Evolutionary conservation across 2,888 invertebrate genomes (phyloP), one percentile per base, ranked within the genome.

Genomic region (Mycogona germanica): DNA sequence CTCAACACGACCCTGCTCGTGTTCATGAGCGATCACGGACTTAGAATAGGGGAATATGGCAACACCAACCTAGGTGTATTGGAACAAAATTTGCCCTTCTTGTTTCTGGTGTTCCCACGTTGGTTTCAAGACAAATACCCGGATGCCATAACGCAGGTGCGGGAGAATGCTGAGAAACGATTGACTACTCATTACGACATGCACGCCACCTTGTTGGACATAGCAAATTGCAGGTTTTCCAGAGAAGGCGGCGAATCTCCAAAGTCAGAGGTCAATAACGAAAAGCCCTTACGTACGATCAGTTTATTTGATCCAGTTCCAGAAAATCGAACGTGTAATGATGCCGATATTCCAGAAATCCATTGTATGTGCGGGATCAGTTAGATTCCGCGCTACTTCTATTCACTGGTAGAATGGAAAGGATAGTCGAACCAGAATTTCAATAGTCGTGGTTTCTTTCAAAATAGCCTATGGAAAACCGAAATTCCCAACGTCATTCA

Each of bases 361-460:
- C 92, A 85, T 84, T 93, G 92, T 68, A 84, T 87, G 23, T 93
- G 93, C 61, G n/a, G n/a, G n/a, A n/a, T n/a, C n/a, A n/a, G n/a
- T n/a, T n/a, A n/a, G n/a, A n/a, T n/a, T n/a, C n/a, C n/a, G n/a
- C n/a, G n/a, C n/a, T n/a, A n/a, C n/a, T n/a, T n/a, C n/a, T n/a
- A n/a, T n/a, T n/a, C n/a, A n/a, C n/a, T n/a, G n/a, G n/a, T n/a
- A n/a, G n/a, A n/a, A n/a, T n/a, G n/a, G n/a, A n/a, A n/a, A n/a
- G n/a, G n/a, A n/a, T n/a, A n/a, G n/a, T n/a, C n/a, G n/a, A n/a
- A n/a, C n/a, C n/a, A n/a, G n/a, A n/a, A n/a, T n/a, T n/a, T n/a
- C n/a, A n/a, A n/a, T n/a, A n/a, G n/a, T n/a, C n/a, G n/a, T n/a
- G n/a, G n/a, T n/a, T n/a, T n/a, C n/a, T n/a, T n/a, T n/a, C n/a